Percentiles rank a stretch among this genome's conserved stretches.
phyloP scores from a whole-genome alignment of 1,140 invertebrate genomes.

The Frieseomelitta varia region DNA sequence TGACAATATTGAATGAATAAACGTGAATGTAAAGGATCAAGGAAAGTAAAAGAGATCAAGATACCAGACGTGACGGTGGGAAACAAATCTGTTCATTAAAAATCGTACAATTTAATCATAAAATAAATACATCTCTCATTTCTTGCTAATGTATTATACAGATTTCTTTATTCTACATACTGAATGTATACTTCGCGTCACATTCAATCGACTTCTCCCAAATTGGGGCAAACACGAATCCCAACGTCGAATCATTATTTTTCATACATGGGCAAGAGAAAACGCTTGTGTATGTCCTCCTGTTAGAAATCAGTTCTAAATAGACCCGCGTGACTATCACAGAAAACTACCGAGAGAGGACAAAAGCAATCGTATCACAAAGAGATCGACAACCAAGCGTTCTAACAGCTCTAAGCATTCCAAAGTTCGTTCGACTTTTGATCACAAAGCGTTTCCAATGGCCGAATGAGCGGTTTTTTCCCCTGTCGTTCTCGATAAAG shows the following conservation, averaged over 20 bases:
- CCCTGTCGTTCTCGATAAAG: neutral
- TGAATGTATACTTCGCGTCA: neutral
- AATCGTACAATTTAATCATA: slow-evolving; percentile 43
- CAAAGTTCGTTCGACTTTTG: neutral
- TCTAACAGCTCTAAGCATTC: neutral
- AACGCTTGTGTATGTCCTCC: neutral
- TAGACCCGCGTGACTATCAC: neutral
- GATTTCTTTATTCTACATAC: slow-evolving; percentile 24
- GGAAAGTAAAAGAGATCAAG: too few relatives aligned
- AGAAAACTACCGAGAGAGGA: neutral
- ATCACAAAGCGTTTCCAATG: neutral
- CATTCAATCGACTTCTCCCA: neutral
- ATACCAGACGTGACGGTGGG: neutral
- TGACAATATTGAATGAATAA: too few relatives aligned
- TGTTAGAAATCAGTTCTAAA: neutral
- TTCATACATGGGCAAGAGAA: neutral
- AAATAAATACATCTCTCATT: slow-evolving; percentile 55
- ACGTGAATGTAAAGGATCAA: too few relatives aligned
- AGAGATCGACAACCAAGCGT: neutral
- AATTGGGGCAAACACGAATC: too few relatives aligned
- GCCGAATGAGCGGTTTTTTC: neutral
- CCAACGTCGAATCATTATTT: neutral
- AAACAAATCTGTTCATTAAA: slow-evolving; percentile 13
- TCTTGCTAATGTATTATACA: slow-evolving; percentile 7
- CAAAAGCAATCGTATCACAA: neutral